Percentiles rank a stretch among this genome's conserved stretches.
Evolutionary conservation across 2,797 vertebrate species (phyloP).

Genomic region (Sternarchorhynchus goeldii): DNA sequence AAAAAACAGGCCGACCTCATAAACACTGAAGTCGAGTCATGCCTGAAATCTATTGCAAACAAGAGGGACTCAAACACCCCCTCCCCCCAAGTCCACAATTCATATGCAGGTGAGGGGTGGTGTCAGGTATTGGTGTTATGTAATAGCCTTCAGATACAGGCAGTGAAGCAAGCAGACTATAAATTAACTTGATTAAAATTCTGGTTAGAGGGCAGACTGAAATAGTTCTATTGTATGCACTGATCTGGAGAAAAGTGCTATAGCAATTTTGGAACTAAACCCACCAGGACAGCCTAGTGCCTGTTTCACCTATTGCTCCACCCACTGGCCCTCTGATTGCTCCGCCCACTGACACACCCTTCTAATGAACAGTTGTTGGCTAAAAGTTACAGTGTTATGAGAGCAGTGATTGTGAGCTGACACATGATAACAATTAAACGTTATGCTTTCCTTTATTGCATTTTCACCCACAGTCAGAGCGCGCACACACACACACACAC

Average conservation of each 20-base stretch:
- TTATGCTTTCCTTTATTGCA: conserved; percentile 12
- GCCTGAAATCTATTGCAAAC: not conserved
- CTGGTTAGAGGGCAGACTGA: not conserved
- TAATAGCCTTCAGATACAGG: not conserved
- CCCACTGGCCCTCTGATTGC: too few relatives aligned
- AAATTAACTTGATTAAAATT: conserved; percentile 23
- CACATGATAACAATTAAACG: conserved; percentile 25
- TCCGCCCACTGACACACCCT: not conserved
- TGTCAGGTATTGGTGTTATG: not conserved
- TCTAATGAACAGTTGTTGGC: conserved; percentile 20
- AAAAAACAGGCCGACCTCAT: not conserved
- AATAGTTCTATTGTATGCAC: not conserved
- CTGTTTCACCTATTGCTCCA: too few relatives aligned
- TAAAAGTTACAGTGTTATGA: not conserved
- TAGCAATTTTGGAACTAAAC: not conserved
- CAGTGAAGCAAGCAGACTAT: not conserved
- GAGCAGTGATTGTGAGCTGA: not conserved
- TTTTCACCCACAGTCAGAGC: not conserved
- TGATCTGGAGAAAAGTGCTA: not conserved
- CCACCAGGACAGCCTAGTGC: not conserved
- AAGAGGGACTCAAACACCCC: not conserved
- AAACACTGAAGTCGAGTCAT: not conserved
- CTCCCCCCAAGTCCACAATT: too few relatives aligned
- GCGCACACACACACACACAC: not conserved
- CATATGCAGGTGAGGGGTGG: too few relatives aligned